Base-by-base conservation (phyloP, 64 coral and sea anemone species). In the Dendrophyllia cribrosa region DNA sequence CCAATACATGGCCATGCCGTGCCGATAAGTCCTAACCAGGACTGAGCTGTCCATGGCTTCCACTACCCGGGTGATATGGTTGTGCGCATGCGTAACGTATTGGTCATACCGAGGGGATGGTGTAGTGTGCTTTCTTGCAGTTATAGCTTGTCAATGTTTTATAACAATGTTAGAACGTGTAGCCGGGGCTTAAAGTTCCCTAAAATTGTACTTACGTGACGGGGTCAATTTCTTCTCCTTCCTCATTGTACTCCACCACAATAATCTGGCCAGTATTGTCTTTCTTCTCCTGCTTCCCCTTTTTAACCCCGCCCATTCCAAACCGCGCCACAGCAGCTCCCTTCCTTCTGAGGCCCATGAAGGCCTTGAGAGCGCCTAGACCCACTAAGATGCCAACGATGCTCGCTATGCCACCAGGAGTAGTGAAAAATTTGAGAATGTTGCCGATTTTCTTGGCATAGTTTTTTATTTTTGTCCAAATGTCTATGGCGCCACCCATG, bases 161-260 rank as follows among this genome's bases (percentile, higher is more conserved):
- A 34, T 34, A 34, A 34, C 34, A 2, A 2, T 34, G 34, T 34
- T 34, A 34, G 34, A 34, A 34, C 34, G 34, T 34, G 34, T 34
- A 34, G 34, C 34, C 34, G 34, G 34, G 34, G 34, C 34, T 34
- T 34, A 34, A 9, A 5, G 5, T 71, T 51, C 21, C 9, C 14
- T 14, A 34, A 55, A 21, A 19, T 10, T 64, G 49, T 90, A 97
- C 95, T 97, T n/a, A 97, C 95, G 95, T 97, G 16, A 73, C 87
- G 0, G 95, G 91, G 59, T 97, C 85, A 13, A 97, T 69, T 72
- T 91, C 81, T 46, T 97, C 95, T 17, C 95, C 95, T 51, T 86
- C 62, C 24, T 97, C 88, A 64, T 97, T 97, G 75, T 93, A 94
- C 46, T 97, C 95, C 13, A 97, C 88, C 10, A 94, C 86, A 19